Conservation (phyloP, 2,888 invertebrate species). For the Lasius platythorax region DNA sequence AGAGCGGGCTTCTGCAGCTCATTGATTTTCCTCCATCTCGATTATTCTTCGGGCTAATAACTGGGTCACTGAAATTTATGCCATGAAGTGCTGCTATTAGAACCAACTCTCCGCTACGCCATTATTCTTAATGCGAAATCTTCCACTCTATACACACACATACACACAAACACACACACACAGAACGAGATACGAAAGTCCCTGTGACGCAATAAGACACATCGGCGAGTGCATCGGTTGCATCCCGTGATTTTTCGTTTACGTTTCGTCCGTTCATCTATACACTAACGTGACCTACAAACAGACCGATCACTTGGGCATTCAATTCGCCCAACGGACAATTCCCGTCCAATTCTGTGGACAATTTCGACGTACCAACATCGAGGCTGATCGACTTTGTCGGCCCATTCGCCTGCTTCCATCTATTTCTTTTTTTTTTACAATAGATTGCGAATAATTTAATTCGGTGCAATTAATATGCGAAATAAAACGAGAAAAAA, state of each 20-base stretch:
- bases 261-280: neutral
- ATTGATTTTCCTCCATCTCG: conserved; percentile 60
- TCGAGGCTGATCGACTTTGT: conserved; percentile 35
- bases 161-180: neutral
- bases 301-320: conserved; percentile 47
- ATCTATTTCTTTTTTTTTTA: conserved; percentile 19
- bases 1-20: conserved; percentile 18
- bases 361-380: conserved; percentile 45
- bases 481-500: neutral
- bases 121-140: conserved; percentile 56
- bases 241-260: conserved; percentile 28
- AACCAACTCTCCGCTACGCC: conserved; percentile 31
- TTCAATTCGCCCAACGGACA: conserved; percentile 43
- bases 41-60: conserved; percentile 60
- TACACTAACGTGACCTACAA: conserved; percentile 28
- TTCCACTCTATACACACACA: neutral
- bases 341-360: conserved; percentile 41
- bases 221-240: conserved; percentile 20
- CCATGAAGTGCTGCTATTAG: conserved; percentile 40
- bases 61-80: conserved; percentile 59
- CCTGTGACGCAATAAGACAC: conserved; percentile 16
- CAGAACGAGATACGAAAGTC: conserved; percentile 25
- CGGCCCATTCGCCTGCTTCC: conserved; percentile 27
- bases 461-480: conserved; percentile 1
- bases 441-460: neutral